These are phyloP conservation scores for Drosophila stalkeri DNA, from an alignment of 2,888 invertebrate genomes.

Conservation along the genomic window DNA sequence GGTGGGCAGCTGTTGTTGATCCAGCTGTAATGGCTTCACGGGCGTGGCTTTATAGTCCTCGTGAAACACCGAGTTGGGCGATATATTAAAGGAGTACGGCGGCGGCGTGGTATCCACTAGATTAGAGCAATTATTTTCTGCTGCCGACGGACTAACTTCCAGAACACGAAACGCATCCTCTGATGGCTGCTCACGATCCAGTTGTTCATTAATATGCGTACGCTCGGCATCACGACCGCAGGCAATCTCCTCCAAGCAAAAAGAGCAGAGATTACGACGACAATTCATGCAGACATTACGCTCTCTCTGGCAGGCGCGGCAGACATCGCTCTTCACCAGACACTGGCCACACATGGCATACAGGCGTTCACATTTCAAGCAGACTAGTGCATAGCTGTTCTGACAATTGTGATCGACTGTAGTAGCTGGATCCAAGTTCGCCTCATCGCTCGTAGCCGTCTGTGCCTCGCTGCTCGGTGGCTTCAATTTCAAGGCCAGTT, in stretches of 20 bases:
- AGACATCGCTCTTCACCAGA: slow-evolving; percentile 74
- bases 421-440: slow-evolving; percentile 32
- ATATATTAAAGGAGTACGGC: slow-evolving; percentile 79
- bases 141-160: slow-evolving; percentile 51
- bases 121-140: slow-evolving; percentile 36
- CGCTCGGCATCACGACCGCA: slow-evolving; percentile 72
- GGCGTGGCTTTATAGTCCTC: slow-evolving; percentile 67
- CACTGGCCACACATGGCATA: slow-evolving; percentile 81
- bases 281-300: slow-evolving; percentile 83
- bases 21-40: slow-evolving; percentile 52
- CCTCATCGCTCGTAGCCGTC: slow-evolving; percentile 5
- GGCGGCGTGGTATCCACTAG: slow-evolving; percentile 35
- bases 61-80: slow-evolving; percentile 81
- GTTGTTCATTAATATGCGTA: slow-evolving; percentile 71
- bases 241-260: slow-evolving; percentile 82
- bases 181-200: slow-evolving; percentile 16
- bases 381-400: slow-evolving; percentile 78
- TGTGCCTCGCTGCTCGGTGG: slow-evolving; percentile 36
- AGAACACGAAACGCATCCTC: slow-evolving; percentile 64
- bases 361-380: slow-evolving; percentile 80
- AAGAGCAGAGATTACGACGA: slow-evolving; percentile 79
- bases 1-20: slow-evolving; percentile 56
- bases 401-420: slow-evolving; percentile 41
- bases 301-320: slow-evolving; percentile 79
- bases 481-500: slow-evolving; percentile 71